These are phyloP conservation scores for Caretta caretta DNA, from an alignment of 2,113 vertebrate species.

Conservation along the genomic window DNA sequence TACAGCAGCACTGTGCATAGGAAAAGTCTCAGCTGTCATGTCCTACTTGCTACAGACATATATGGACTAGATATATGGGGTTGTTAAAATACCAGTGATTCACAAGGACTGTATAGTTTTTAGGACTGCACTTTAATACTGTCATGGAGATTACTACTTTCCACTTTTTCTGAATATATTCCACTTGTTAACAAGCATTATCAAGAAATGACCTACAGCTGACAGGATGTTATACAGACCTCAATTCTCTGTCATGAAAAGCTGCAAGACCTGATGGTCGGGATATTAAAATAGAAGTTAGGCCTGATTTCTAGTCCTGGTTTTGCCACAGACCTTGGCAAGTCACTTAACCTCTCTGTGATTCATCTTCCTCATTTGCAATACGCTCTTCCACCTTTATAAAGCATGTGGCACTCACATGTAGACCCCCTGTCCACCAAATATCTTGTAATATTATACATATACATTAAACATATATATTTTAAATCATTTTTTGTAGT, in stretches of 20 bases:
- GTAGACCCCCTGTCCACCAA: neutral
- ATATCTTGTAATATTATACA: neutral
- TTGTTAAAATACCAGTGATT: neutral
- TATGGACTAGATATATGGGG: neutral
- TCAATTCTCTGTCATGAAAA: neutral
- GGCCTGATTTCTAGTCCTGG: too few species aligned
- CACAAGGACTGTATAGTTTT: neutral
- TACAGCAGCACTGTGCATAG: neutral
- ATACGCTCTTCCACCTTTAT: neutral
- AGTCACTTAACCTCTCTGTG: neutral
- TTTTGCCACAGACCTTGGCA: neutral
- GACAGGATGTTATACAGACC: neutral
- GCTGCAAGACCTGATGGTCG: neutral
- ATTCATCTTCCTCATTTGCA: too few species aligned
- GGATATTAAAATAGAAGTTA: neutral
- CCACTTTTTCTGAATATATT: neutral
- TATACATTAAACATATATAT: too few species aligned
- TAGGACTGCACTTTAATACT: neutral
- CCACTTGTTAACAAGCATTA: accelerated
- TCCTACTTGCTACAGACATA: neutral
- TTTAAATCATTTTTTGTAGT: too few species aligned
- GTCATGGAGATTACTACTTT: neutral
- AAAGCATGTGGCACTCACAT: neutral
- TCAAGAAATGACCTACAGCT: neutral
- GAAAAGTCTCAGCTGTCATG: neutral